Evolutionary conservation across 2,888 invertebrate genomes (phyloP).

Genomic region (Drosophila prostipennis): DNA sequence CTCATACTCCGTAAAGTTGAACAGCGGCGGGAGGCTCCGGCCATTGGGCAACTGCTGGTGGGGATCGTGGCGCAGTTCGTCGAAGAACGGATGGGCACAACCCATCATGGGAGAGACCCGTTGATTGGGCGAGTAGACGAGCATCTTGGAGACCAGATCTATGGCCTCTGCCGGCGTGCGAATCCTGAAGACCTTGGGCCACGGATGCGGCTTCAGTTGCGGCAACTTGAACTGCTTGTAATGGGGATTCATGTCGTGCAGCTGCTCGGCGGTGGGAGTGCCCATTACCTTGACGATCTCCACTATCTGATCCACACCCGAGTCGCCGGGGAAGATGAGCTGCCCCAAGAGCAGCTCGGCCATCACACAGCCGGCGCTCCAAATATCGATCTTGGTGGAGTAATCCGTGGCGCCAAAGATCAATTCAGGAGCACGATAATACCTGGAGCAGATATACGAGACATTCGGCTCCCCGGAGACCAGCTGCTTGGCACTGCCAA

Average conservation of each 20-base stretch:
- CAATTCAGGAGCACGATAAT: constrained; percentile 99
- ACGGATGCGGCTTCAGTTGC: constrained; percentile 99
- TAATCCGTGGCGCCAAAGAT: constrained; percentile 99
- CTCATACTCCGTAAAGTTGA: constrained; percentile 96
- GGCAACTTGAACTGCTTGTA: constrained; percentile 99
- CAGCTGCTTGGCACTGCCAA: constrained; percentile 99
- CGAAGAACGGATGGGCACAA: constrained; percentile 99
- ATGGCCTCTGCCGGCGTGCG: constrained; percentile 96
- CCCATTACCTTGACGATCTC: constrained; percentile 99
- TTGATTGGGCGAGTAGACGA: constrained; percentile 98
- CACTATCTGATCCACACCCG: constrained; percentile 99
- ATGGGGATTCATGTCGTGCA: constrained; percentile 99
- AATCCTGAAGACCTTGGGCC: constrained; percentile 98
- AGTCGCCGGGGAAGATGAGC: constrained; percentile 99
- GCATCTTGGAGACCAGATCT: constrained; percentile 94
- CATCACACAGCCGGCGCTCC: constrained; percentile 99
- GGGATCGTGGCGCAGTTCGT: constrained; percentile 97
- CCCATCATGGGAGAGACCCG: constrained; percentile 97
- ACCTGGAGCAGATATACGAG: constrained; percentile 99
- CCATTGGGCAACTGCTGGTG: constrained; percentile 96
- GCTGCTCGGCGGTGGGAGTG: constrained; percentile 98
- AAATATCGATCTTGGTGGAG: constrained; percentile 97
- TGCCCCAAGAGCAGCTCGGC: constrained; percentile 98
- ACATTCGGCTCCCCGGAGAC: constrained; percentile 98
- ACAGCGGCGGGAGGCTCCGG: constrained; percentile 95